These are phyloP conservation scores for Schizothorax lantsangensis DNA, from an alignment of 2,797 vertebrate species.

Conservation along the genomic window DNA sequence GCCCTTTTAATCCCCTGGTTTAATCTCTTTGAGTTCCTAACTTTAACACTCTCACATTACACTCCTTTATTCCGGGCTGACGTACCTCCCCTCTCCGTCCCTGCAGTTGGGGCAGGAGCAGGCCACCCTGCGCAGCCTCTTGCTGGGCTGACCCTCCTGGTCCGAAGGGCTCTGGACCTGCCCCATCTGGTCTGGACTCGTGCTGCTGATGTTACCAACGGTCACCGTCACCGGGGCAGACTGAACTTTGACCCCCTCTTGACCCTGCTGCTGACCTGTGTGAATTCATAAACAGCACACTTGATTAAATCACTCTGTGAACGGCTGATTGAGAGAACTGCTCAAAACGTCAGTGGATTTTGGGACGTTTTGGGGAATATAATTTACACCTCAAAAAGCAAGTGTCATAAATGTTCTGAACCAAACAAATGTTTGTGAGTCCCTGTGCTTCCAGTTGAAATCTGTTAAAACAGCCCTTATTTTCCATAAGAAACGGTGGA, in stretches of 20 bases:
- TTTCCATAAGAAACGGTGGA: neutral
- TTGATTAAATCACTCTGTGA: neutral
- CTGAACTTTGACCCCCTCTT: slow-evolving; percentile 93
- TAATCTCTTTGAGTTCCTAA: neutral
- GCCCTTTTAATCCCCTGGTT: neutral
- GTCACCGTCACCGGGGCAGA: slow-evolving; percentile 92
- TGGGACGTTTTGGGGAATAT: neutral
- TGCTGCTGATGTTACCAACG: slow-evolving; percentile 90
- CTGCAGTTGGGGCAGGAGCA: slow-evolving; percentile 99
- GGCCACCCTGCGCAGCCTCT: slow-evolving; percentile 93
- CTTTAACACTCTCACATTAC: neutral
- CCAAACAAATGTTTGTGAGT: neutral
- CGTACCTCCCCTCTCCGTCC: slow-evolving; percentile 96
- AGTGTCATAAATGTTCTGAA: neutral
- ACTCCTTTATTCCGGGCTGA: neutral
- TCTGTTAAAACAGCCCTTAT: neutral
- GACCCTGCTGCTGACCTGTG: slow-evolving; percentile 93
- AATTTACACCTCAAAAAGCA: neutral
- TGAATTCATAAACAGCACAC: neutral
- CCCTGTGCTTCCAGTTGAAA: neutral
- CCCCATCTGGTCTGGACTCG: slow-evolving; percentile 95
- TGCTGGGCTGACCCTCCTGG: slow-evolving; percentile 93
- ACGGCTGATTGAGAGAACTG: neutral
- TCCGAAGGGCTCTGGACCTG: slow-evolving; percentile 94
- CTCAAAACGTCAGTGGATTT: neutral